phyloP scores from a whole-genome alignment of 1,140 invertebrate species.

The Venustaconcha ellipsiformis region DNA sequence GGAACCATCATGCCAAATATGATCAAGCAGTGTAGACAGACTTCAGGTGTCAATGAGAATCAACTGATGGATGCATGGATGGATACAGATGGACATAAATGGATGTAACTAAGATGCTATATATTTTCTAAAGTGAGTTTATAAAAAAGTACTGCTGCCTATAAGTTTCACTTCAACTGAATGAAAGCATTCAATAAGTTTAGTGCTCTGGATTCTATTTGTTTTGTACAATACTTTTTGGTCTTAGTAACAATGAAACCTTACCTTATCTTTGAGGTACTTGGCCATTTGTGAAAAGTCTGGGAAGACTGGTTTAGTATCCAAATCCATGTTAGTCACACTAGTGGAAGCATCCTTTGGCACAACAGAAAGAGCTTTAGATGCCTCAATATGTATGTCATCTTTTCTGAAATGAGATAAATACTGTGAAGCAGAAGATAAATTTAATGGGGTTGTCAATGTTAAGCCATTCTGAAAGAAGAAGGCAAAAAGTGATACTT shows the following conservation, averaged over 20 bases:
- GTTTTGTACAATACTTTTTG: not conserved
- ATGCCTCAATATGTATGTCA: constrained; percentile 81
- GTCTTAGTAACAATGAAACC: constrained; percentile 23
- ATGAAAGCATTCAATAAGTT: not conserved
- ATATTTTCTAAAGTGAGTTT: not conserved
- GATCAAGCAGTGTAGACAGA: too few species aligned
- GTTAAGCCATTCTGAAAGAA: too few species aligned
- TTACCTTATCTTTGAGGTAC: constrained; percentile 77
- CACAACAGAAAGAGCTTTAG: constrained; percentile 63
- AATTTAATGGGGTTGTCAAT: too few species aligned
- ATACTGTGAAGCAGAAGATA: too few species aligned
- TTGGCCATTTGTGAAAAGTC: constrained; percentile 76
- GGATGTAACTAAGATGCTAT: not conserved
- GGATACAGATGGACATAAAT: not conserved
- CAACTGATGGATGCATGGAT: too few species aligned
- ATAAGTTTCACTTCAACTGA: not conserved
- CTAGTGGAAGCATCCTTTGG: too few species aligned
- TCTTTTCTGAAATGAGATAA: constrained; percentile 75
- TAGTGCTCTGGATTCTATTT: not conserved
- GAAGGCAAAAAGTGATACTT: too few species aligned
- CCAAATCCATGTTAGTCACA: too few species aligned
- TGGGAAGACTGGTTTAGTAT: constrained; percentile 62
- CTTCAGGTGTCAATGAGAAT: too few species aligned
- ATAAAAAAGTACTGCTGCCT: not conserved
- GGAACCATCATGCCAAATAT: too few species aligned